Evolutionary conservation across 1,140 invertebrate species (phyloP).

Genomic region (Parapsyche elsis): DNA sequence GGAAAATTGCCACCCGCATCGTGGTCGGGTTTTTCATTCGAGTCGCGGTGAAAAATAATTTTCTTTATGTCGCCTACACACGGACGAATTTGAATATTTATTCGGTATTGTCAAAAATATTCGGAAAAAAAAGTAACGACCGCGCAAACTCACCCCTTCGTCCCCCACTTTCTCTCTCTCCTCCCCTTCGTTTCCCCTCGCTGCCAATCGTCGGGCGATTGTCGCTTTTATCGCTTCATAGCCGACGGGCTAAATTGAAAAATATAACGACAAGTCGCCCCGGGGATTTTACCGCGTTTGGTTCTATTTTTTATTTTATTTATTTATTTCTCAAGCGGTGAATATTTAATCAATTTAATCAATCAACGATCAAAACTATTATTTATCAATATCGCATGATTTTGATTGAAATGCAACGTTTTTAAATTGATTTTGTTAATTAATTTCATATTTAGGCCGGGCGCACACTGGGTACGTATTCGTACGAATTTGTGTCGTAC

Average conservation of each 20-base stretch:
- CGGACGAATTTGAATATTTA: slow-evolving; percentile 47
- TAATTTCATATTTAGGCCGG: too few relatives aligned
- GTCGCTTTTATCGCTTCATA: slow-evolving; percentile 24
- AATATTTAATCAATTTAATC: too few relatives aligned
- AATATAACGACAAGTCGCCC: slow-evolving; percentile 35
- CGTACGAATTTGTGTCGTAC: too few relatives aligned
- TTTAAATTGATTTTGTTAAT: too few relatives aligned
- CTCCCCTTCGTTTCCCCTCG: not conserved
- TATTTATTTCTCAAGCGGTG: too few relatives aligned
- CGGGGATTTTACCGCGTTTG: not conserved
- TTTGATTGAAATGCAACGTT: too few relatives aligned
- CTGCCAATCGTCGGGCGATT: slow-evolving; percentile 19
- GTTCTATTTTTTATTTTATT: too few relatives aligned
- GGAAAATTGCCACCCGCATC: slow-evolving; percentile 5
- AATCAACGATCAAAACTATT: too few relatives aligned
- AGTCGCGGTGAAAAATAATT: slow-evolving; percentile 24
- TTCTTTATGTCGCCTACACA: slow-evolving; percentile 29
- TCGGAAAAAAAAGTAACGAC: slow-evolving; percentile 26
- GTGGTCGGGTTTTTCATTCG: not conserved
- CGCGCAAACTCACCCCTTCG: not conserved
- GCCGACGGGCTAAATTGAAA: slow-evolving; percentile 40
- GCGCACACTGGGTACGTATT: too few relatives aligned
- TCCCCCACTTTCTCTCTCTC: not conserved
- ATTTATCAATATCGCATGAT: too few relatives aligned
- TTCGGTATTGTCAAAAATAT: slow-evolving; percentile 46